A percentile compares a stretch with the other conserved stretches of the same genome.
Conservation (phyloP, 2,888 invertebrate genomes). For the Antitype chi region DNA sequence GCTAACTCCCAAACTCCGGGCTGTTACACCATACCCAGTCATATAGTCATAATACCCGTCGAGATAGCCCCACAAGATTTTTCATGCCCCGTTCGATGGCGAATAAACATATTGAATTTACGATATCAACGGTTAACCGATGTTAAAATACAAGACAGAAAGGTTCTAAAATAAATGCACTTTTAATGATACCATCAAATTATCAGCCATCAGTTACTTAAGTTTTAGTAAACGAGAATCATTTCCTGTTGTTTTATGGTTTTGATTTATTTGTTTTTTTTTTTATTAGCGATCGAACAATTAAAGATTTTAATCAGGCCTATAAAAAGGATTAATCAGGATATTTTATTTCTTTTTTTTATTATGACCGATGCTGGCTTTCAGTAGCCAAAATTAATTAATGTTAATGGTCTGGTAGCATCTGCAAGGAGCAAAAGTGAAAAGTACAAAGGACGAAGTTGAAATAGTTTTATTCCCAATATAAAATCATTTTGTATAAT, state of each 20-base stretch:
- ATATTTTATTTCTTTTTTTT: constrained; percentile 2
- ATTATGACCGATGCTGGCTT: constrained; percentile 2
- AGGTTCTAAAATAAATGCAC: constrained; percentile 31
- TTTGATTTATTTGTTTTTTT: constrained; percentile 27
- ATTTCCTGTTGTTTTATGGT: constrained; percentile 34
- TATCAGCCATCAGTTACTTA: constrained; percentile 34
- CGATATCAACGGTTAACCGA: neutral
- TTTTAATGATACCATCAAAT: constrained; percentile 40
- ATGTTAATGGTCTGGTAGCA: too few species aligned
- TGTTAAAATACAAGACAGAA: constrained; percentile 16
- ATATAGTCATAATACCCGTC: too few species aligned
- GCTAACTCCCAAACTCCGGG: too few species aligned
- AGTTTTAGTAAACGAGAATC: constrained; percentile 20
- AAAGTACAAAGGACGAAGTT: neutral
- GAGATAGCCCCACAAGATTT: too few species aligned
- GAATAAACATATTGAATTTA: too few species aligned
- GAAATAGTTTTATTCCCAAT: neutral
- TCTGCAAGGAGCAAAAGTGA: neutral
- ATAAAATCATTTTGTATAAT: neutral
- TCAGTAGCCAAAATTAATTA: constrained; percentile 1
- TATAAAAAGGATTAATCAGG: constrained; percentile 6
- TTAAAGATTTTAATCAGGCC: constrained; percentile 16
- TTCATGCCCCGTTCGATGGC: too few species aligned
- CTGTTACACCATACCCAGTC: too few species aligned
- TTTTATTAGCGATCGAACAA: constrained; percentile 9